Base-by-base conservation (phyloP, 2,888 invertebrate species). In the Drosophila helvetica region DNA sequence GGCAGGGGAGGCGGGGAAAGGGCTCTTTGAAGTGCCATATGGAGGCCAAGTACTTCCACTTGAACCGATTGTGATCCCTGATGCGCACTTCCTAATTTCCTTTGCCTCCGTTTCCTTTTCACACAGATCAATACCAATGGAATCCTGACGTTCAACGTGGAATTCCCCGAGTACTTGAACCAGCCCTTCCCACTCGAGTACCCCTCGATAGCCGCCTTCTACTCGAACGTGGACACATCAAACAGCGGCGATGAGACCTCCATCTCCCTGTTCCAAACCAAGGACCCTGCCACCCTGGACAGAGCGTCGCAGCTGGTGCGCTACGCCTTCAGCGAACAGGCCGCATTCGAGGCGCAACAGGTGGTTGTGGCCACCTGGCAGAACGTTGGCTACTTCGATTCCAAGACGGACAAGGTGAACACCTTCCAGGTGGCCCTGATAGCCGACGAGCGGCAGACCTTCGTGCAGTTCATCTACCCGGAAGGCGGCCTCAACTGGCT, bases 401-500 rank as follows among this genome's bases (percentile, higher is more conserved):
- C 94, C 54, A 92, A 92, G 58, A 93, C 92, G 56, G 95, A 96
- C 89, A 95, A 95, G 91, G 94, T 94, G 61, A 98, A 99, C 92
- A 98, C 97, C 30, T 98, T 96, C 92, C 99, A 99, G 94, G 90
- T 90, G 61, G 90, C 82, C 0, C 70, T 92, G 50, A 92, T 92
- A 55, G 79, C 82, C 33, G 88, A 85, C 58, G 89, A 89, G 2
- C 78, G 88, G 0, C 95, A 96, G 77, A 96, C 96, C 3, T 99
- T 96, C 90, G 96, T 95, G 0, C 95, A 98, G 88, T 94, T 98
- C 77, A 93, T 98, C 64, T 99, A 99, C 91, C 96, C 97, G 0
- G 95, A 96, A 80, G 94, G 95, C 68, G 97, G 97, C 1, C 95
- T 99, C 58, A 96, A 98, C 90, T 99, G 99, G 99, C 94, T 97